A percentile compares a stretch with the other conserved stretches of the same genome.
These are phyloP conservation scores for Chrosomus eos DNA, from an alignment of 2,797 vertebrate species.

Conservation along the genomic window DNA sequence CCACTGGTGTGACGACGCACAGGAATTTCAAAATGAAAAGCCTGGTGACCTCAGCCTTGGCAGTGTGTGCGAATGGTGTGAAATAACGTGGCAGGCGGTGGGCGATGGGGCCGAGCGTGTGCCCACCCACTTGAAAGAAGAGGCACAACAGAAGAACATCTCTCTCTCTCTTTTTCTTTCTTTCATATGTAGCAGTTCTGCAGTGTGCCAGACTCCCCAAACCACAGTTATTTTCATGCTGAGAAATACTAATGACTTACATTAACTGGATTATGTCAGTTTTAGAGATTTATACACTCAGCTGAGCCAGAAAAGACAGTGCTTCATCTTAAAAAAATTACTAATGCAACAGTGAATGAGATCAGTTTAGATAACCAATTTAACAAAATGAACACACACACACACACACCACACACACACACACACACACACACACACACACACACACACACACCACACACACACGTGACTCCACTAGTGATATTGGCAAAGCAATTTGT, in stretches of 20 bases:
- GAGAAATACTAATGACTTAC: slow-evolving; percentile 27
- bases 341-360: neutral
- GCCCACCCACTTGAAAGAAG: slow-evolving; percentile 38
- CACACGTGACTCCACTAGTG: neutral
- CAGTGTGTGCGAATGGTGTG: slow-evolving; percentile 29
- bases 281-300: slow-evolving; percentile 15
- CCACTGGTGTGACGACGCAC: slow-evolving; percentile 8
- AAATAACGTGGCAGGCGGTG: slow-evolving; percentile 35
- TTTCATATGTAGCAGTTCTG: slow-evolving; percentile 7
- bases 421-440: too few relatives aligned
- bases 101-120: slow-evolving; percentile 35
- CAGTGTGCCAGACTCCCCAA: slow-evolving; percentile 22
- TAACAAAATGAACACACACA: neutral
- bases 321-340: neutral
- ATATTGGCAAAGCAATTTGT: neutral
- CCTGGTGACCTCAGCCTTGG: slow-evolving; percentile 50
- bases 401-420: neutral
- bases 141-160: slow-evolving; percentile 27
- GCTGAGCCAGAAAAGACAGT: neutral
- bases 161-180: slow-evolving; percentile 1
- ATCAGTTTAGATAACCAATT: neutral
- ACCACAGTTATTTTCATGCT: slow-evolving; percentile 10
- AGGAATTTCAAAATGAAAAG: slow-evolving; percentile 42
- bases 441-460: too few relatives aligned
- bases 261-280: slow-evolving; percentile 29